phyloP scores from a whole-genome alignment of 2,888 invertebrate genomes.

The Volucella inanis region DNA sequence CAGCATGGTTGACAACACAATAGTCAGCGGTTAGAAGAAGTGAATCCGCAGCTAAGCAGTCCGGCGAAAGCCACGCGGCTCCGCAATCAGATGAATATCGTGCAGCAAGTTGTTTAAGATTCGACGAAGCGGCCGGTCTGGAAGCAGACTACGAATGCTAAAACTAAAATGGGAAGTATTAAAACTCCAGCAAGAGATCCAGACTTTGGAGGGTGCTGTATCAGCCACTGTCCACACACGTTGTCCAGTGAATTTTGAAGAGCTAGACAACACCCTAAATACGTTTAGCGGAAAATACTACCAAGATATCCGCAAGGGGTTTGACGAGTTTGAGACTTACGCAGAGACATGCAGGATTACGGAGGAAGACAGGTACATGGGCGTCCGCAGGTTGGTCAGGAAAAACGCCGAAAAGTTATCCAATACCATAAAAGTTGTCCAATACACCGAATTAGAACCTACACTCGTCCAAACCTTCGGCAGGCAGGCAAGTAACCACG shows the following conservation, averaged over 20 bases:
- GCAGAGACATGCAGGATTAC: background rate
- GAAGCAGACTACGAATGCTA: background rate
- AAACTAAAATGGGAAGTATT: background rate
- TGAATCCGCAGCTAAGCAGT: background rate
- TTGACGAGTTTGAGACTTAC: too few relatives aligned
- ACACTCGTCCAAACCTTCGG: too few relatives aligned
- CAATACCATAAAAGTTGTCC: too few relatives aligned
- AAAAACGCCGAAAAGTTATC: background rate
- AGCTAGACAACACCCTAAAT: too few relatives aligned
- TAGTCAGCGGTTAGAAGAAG: background rate
- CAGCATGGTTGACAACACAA: background rate
- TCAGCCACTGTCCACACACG: background rate
- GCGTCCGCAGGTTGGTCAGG: background rate
- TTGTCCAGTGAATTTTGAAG: background rate
- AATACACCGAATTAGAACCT: too few relatives aligned
- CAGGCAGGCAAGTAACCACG: too few relatives aligned
- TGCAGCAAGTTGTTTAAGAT: background rate
- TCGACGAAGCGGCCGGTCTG: background rate
- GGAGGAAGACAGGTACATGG: background rate
- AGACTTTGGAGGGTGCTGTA: background rate
- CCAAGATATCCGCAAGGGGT: background rate
- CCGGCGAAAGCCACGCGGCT: background rate
- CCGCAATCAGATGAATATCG: too few relatives aligned
- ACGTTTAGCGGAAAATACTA: background rate
- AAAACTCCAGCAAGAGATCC: background rate